A percentile compares a stretch with the other conserved stretches of the same genome.
Conservation (phyloP, 2,113 vertebrate genomes). For the Saccopteryx leptura region DNA sequence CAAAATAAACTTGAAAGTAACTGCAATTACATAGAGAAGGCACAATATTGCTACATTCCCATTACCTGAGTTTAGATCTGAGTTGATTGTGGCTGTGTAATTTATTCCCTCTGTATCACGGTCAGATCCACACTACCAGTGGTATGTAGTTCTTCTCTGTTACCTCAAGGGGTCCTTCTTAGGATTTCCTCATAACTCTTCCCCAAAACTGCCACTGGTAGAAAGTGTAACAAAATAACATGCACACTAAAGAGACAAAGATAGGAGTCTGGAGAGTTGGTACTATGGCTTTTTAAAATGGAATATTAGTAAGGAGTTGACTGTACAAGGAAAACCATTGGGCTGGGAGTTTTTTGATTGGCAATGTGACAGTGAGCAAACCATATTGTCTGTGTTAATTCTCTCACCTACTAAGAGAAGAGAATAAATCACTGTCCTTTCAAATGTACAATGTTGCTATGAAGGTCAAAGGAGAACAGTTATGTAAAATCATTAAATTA, state of each 20-base stretch:
- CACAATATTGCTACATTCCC: constrained; percentile 57
- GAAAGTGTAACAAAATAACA: not conserved
- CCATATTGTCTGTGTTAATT: not conserved
- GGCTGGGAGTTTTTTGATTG: not conserved
- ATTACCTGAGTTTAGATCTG: constrained; percentile 46
- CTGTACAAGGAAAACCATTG: not conserved
- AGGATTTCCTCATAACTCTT: not conserved
- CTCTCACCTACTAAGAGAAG: not conserved
- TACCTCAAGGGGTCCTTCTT: not conserved
- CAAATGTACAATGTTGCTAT: not conserved
- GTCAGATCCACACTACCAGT: not conserved
- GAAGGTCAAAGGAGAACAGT: constrained; percentile 11
- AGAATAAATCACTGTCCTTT: not conserved
- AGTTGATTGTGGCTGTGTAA: constrained; percentile 58
- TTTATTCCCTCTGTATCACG: not conserved
- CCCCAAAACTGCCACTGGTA: not conserved
- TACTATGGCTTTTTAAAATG: not conserved
- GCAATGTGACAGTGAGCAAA: not conserved
- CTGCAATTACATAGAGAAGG: constrained; percentile 68
- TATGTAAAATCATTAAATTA: constrained; percentile 13
- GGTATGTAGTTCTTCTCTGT: not conserved
- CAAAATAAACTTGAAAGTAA: constrained; percentile 78
- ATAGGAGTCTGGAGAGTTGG: not conserved
- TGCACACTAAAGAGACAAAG: not conserved
- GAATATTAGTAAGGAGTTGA: not conserved